These are phyloP conservation scores for Eulemur macaco DNA, from an alignment of 2,113 vertebrate genomes.

Conservation along the genomic window DNA sequence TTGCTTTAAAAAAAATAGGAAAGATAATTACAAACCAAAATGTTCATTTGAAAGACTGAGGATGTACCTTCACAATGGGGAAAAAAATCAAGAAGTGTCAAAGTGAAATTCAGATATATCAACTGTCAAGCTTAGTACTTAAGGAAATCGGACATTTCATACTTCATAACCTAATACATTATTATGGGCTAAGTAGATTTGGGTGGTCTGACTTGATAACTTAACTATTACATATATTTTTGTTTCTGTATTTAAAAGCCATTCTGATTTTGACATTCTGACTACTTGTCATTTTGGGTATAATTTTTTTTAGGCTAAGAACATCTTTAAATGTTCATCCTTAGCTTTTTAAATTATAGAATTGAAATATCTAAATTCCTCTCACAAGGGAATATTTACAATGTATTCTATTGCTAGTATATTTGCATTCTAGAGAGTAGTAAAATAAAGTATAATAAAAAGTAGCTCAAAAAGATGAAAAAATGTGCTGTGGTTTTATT, in stretches of 20 bases:
- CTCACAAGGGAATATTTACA: neutral
- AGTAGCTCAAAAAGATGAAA: neutral
- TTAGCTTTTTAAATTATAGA: conserved; percentile 34
- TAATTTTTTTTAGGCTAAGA: conserved; percentile 31
- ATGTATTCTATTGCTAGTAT: neutral
- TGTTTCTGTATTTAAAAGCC: neutral
- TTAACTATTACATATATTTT: neutral
- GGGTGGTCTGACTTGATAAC: neutral
- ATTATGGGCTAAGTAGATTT: neutral
- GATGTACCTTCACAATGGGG: too few relatives aligned
- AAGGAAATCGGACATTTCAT: too few relatives aligned
- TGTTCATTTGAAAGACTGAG: too few relatives aligned
- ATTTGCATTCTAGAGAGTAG: neutral
- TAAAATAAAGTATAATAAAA: neutral
- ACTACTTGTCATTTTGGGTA: neutral
- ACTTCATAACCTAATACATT: neutral
- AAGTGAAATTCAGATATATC: too few relatives aligned
- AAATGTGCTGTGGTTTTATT: neutral
- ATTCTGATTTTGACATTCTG: neutral
- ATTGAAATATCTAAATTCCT: neutral
- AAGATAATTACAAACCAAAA: too few relatives aligned
- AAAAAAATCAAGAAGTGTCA: too few relatives aligned
- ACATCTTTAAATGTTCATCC: neutral
- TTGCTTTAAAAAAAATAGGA: too few relatives aligned
- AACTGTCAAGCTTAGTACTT: too few relatives aligned